Conservation (phyloP, 1,140 invertebrate genomes). For the Saxidomus purpurata region DNA sequence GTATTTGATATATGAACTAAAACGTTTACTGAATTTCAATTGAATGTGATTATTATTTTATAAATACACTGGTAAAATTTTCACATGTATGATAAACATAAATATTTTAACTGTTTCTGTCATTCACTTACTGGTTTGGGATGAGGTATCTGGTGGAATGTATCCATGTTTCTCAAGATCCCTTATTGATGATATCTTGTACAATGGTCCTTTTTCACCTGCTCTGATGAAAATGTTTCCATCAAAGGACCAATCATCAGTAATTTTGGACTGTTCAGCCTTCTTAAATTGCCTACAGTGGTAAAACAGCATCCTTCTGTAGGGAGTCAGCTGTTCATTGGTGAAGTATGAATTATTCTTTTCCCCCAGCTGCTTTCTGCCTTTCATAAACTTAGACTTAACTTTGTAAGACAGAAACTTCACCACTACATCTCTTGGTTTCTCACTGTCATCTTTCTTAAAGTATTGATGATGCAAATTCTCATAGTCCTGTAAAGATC, state of each 20-base stretch:
- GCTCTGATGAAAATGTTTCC: constrained; percentile 38
- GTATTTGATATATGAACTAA: no score
- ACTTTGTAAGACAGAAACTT: neutral
- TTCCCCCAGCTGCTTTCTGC: neutral
- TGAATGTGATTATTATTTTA: no score
- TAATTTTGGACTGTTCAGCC: neutral
- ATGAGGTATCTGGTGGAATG: no score
- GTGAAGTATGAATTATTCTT: neutral
- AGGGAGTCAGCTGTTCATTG: constrained; percentile 20
- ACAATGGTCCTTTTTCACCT: neutral
- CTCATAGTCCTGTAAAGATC: no score
- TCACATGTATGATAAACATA: no score
- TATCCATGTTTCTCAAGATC: neutral
- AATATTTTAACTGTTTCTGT: no score
- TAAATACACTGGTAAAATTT: no score
- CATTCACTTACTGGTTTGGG: no score
- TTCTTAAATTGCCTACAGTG: constrained; percentile 17
- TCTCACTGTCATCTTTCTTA: neutral
- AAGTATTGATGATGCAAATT: no score
- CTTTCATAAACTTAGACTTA: constrained; percentile 13
- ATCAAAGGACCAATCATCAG: constrained; percentile 23
- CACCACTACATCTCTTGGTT: neutral
- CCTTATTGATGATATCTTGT: neutral
- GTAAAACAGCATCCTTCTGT: constrained; percentile 3
- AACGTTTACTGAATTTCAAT: no score